Conservation (phyloP, 2,113 vertebrate species). For the Axis porcinus region DNA sequence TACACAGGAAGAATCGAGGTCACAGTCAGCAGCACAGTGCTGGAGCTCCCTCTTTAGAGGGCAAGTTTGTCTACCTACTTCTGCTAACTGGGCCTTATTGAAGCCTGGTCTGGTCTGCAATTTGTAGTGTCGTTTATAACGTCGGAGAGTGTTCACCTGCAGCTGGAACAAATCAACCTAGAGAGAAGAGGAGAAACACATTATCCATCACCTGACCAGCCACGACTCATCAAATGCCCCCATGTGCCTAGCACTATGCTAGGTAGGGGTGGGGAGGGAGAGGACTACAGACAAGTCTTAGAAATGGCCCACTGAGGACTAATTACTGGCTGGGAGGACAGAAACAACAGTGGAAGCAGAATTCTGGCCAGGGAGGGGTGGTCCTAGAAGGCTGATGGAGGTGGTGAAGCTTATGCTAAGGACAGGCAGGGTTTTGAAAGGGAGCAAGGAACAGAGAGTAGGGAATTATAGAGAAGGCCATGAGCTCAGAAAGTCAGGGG, state of each 20-base stretch:
- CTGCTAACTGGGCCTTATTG: constrained; percentile 98
- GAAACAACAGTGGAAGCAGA: background rate
- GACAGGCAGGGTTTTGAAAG: background rate
- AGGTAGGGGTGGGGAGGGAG: background rate
- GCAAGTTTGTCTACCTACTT: constrained; percentile 82
- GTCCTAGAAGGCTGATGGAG: background rate
- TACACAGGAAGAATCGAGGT: background rate
- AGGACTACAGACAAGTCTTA: background rate
- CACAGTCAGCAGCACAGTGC: background rate
- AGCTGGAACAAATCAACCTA: constrained; percentile 99
- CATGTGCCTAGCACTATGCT: background rate
- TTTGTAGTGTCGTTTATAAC: constrained; percentile 99
- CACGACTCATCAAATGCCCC: background rate
- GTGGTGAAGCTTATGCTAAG: background rate
- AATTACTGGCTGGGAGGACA: background rate
- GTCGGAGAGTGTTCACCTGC: constrained; percentile 96
- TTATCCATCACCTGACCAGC: background rate
- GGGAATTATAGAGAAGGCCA: background rate
- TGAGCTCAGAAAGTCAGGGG: background rate
- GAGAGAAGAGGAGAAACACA: constrained; percentile 44
- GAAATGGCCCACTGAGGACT: background rate
- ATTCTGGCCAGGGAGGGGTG: background rate
- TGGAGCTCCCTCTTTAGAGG: background rate
- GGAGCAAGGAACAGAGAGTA: background rate
- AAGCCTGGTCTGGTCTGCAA: constrained; percentile 96